Base-by-base conservation (phyloP, 1,140 invertebrate species). In the Oryzaephilus surinamensis region DNA sequence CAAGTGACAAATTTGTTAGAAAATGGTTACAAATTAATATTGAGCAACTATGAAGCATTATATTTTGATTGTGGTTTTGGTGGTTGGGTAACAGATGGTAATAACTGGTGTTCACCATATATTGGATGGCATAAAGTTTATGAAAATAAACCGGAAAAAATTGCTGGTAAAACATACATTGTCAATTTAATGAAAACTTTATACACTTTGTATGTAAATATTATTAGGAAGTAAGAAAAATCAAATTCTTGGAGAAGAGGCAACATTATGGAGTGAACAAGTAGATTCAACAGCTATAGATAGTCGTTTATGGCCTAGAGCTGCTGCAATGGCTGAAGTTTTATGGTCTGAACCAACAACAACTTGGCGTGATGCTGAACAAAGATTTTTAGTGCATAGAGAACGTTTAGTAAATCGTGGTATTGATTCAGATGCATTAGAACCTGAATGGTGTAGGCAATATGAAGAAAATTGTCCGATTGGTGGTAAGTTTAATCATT, bases 71-170 rank as follows among this genome's bases (percentile, higher is more conserved):
- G 87, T 55, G 84, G 84, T 21, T 86, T 69, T 45, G 69, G 70
- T 10, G 69, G 68, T 2, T 79, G 75, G 75, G 72, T 79, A 3
- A 67, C 63, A 2, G 63, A 62, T 39, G 75, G 76, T 56, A 81
- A 79, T 48, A 88, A 88, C 57, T 89, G 85, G 87, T 90, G 86
- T 58, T 73, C 82, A 0, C 86, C 86, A 0, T 90, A 88, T 60
- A 90, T 84, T 56, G 79, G 82, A 2, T 91, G 87, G 87, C 85
- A 91, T 60, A 79, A 77, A 48, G 73, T 89, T 6, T 91, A 90
- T 51, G 70, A 79, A 4, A 89, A 89, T 58, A 78, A 73, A 45
- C 75, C 81, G 1, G 59, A 62, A 13, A 50, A 62, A 4, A 74
- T 89, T 35, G 71, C 66, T 2, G 60, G 64, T 11, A 57, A 32